Base-by-base conservation (phyloP, 2,888 invertebrate species). In the Lamellibrachia satsuma region DNA sequence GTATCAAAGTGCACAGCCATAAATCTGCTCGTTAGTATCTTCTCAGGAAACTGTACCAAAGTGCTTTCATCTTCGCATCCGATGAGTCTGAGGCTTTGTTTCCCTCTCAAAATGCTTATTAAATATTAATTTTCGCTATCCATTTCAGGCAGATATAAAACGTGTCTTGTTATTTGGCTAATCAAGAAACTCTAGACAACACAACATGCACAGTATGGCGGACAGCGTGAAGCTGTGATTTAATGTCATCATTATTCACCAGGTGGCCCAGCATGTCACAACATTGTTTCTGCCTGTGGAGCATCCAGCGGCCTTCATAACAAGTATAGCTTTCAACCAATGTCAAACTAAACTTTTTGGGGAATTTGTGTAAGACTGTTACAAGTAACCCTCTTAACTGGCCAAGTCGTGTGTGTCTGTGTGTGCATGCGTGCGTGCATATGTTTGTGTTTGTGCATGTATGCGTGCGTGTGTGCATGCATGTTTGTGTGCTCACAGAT, bases 11-110 rank as follows among this genome's bases (percentile, higher is more conserved):
- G 75, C 22, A 75, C 75, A 75, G 75, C n/a, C 22, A 75, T 75
- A 75, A 75, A 22, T 15, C 75, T 15, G 75, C 75, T 75, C 75
- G 22, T 75, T 75, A 75, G 75, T 22, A 4, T 6, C 2, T 3
- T 75, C 75, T 75, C 75, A 22, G 75, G 75, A 15, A n/a, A 22
- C 75, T 75, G 39, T 39, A 39, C 39, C 22, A 22, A 75, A 75
- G 75, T 75, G 75, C 75, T 75, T 75, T 75, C 75, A 75, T 75
- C 75, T 75, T 75, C n/a, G n/a, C 75, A 75, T 75, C 15, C 75
- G 75, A 75, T 75, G 75, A 75, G 39, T n/a, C 2, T 15, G 22
- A 6, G 6, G 15, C 75, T 75, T 11, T 75, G 75, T 75, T 75
- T 75, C 22, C 75, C 75, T 75, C 22, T 75, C 75, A 75, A 75